These are phyloP conservation scores for Alexandromys oeconomus DNA, from an alignment of 2,797 vertebrate species.

Conservation along the genomic window DNA sequence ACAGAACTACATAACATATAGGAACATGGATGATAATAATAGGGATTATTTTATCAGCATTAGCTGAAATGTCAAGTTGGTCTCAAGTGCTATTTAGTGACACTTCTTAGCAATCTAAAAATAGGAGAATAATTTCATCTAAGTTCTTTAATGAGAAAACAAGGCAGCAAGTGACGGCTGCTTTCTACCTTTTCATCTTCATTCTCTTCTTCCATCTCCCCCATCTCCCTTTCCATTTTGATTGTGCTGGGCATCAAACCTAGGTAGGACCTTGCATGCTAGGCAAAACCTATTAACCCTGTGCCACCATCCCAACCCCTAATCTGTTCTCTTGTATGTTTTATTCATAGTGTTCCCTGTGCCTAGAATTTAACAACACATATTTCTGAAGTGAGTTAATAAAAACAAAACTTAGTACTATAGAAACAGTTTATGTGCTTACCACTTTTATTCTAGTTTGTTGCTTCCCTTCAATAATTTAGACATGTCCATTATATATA, in stretches of 20 bases:
- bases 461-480: conserved; percentile 4
- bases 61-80: neutral
- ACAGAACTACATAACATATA: neutral
- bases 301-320: neutral
- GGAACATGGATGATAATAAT: neutral
- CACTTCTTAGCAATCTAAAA: neutral
- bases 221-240: neutral
- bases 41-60: neutral
- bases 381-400: conserved; percentile 14
- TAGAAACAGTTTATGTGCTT: neutral
- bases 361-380: neutral
- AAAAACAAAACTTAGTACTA: neutral
- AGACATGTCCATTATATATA: neutral
- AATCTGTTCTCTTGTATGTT: conserved; percentile 29
- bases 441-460: neutral
- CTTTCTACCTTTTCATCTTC: neutral
- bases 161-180: neutral
- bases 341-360: conserved; percentile 17
- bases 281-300: neutral
- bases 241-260: neutral
- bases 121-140: neutral
- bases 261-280: neutral
- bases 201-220: neutral
- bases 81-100: neutral
- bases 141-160: neutral